These are phyloP conservation scores for Drosophila heteroneura DNA, from an alignment of 2,888 invertebrate genomes.

Conservation along the genomic window DNA sequence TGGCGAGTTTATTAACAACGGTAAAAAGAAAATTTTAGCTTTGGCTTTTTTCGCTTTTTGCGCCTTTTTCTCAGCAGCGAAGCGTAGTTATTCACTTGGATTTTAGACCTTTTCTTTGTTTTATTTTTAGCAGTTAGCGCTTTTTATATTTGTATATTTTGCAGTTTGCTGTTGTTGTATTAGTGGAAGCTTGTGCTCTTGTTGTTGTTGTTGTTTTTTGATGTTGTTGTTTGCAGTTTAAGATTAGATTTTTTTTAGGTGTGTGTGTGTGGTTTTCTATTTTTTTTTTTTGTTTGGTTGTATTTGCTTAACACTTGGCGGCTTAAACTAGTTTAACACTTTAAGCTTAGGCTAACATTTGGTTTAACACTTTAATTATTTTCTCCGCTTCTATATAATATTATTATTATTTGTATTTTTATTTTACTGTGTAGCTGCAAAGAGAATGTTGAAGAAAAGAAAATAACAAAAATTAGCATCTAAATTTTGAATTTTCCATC, in stretches of 20 bases:
- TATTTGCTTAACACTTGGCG: constrained; percentile 54
- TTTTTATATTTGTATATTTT: constrained; percentile 9
- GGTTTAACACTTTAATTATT: constrained; percentile 72
- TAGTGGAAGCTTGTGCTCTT: constrained; percentile 47
- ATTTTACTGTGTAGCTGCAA: constrained; percentile 62
- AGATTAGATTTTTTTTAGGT: constrained; percentile 11
- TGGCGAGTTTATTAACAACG: constrained; percentile 81
- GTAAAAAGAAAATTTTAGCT: constrained; percentile 52
- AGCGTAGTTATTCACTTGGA: constrained; percentile 51
- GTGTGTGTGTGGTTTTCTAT: neutral
- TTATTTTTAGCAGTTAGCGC: constrained; percentile 16
- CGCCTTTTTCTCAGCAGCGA: constrained; percentile 19
- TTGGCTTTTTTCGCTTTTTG: constrained; percentile 32
- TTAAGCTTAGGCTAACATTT: constrained; percentile 77
- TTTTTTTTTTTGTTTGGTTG: constrained; percentile 25
- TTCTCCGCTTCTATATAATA: constrained; percentile 32
- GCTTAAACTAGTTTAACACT: constrained; percentile 75
- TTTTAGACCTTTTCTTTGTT: constrained; percentile 14
- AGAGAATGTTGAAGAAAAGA: constrained; percentile 54
- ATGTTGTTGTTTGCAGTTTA: constrained; percentile 24
- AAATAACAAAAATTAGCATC: constrained; percentile 58
- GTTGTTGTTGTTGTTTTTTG: constrained; percentile 12
- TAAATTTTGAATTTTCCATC: constrained; percentile 23
- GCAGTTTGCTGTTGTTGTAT: constrained; percentile 35
- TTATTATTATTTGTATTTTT: constrained; percentile 22